Evolutionary conservation across 2,888 invertebrate genomes (phyloP), one percentile per base, ranked within the genome.

Genomic region (Lithosia quadra): DNA sequence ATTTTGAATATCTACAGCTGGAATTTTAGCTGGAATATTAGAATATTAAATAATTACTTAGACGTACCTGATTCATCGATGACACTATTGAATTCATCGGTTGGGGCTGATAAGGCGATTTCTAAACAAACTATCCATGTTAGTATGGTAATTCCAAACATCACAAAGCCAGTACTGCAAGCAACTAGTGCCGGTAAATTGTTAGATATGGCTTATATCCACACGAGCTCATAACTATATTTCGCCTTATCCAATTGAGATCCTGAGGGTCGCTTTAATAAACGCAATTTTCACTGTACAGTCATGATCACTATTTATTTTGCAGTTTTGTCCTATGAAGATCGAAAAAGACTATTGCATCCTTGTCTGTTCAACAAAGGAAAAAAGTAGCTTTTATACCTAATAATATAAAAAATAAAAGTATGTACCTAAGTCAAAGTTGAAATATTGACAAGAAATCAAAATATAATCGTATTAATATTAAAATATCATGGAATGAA

Each of bases 201-300:
- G 77, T 82, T 83, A 86, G 81, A 85, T 85, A 86, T 82, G 82
- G 80, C 83, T 90, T 92, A 88, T 91, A 92, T 91, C 90, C 85
- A 84, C 82, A 84, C 83, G 82, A 84, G 75, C 71, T 79, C 86
- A 85, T 86, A 86, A 86, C 86, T 81, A 84, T 89, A 88, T 90
- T 92, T 90, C 91, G 90, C 86, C 84, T 85, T 84, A 82, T 79
- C 87, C 93, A 93, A 92, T 93, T 93, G 92, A 90, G 89, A 85
- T 88, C 86, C 87, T 88, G 86, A 86, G 88, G 80, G 87, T 86
- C 86, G 82, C 80, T 84, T 87, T 89, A 91, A 88, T 89, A 76
- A 87, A 84, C 82, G 88, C 88, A 88, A 90, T 90, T 86, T 87
- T 84, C 86, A 75, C 69, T 68, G 91, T 92, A 93, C 90, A 88